Percentiles rank a stretch among this genome's conserved stretches.
Conservation (phyloP, 2,888 invertebrate species). For the Graphium colonna region DNA sequence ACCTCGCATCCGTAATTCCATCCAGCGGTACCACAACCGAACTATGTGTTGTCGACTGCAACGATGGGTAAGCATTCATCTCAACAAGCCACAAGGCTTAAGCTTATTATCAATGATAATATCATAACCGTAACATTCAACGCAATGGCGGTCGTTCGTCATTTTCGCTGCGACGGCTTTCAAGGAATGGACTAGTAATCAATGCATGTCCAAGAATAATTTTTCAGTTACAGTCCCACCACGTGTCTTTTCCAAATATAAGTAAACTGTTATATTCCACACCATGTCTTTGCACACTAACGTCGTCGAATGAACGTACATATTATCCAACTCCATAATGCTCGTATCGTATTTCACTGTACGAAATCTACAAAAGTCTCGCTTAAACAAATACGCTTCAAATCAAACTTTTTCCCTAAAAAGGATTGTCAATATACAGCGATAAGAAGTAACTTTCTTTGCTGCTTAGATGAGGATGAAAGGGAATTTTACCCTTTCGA, state of each 20-base stretch:
- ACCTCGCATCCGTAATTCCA: constrained; percentile 92
- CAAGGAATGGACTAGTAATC: constrained; percentile 94
- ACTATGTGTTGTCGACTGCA: constrained; percentile 96
- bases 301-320: constrained; percentile 97
- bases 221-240: constrained; percentile 94
- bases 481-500: constrained; percentile 90
- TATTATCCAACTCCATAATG: constrained; percentile 91
- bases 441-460: constrained; percentile 98
- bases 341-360: constrained; percentile 96
- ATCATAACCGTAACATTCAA: constrained; percentile 97
- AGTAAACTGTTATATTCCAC: constrained; percentile 77
- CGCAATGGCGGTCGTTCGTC: constrained; percentile 95
- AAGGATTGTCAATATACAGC: constrained; percentile 96
- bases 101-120: constrained; percentile 96
- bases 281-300: constrained; percentile 92
- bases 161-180: constrained; percentile 96
- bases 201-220: constrained; percentile 92
- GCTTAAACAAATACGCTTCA: constrained; percentile 94
- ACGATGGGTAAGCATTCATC: constrained; percentile 97
- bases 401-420: constrained; percentile 96
- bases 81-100: constrained; percentile 97
- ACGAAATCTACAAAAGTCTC: constrained; percentile 97
- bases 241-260: constrained; percentile 94
- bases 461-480: constrained; percentile 87
- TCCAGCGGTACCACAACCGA: constrained; percentile 93